Conservation (phyloP, 2,797 vertebrate genomes). For the Cyprinella venusta region DNA sequence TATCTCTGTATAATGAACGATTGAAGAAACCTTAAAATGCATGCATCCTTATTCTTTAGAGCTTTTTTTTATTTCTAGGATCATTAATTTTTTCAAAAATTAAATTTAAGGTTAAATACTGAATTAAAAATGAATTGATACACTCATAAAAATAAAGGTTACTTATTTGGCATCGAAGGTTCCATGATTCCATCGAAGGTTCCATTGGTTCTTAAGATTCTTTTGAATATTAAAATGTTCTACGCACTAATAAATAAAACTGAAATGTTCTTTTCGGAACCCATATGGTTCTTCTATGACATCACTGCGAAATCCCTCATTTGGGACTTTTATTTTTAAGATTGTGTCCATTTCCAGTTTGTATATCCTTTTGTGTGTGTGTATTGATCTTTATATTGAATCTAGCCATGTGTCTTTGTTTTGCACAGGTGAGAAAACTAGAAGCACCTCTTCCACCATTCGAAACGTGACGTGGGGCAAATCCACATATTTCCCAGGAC, state of each 20-base stretch:
- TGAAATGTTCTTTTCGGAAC: no score
- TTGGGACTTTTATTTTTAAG: neutral
- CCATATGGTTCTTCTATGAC: neutral
- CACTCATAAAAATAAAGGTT: neutral
- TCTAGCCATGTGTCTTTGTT: neutral
- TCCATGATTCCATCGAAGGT: neutral
- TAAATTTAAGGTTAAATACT: neutral
- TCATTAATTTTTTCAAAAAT: neutral
- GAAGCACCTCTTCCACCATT: constrained; percentile 29
- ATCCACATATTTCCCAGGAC: constrained; percentile 52
- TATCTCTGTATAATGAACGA: neutral
- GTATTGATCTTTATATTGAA: neutral
- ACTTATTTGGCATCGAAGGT: neutral
- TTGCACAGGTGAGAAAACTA: constrained; percentile 19
- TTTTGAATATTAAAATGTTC: neutral
- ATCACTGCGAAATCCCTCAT: neutral
- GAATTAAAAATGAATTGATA: neutral
- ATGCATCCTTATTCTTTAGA: neutral
- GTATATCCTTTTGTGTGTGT: neutral
- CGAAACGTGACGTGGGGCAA: constrained; percentile 72
- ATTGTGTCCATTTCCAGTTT: no score
- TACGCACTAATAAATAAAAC: neutral
- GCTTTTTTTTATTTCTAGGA: neutral
- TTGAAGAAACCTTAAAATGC: neutral
- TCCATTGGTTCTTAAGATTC: neutral